phyloP scores from a whole-genome alignment of 2,113 vertebrate species.

The Girardinichthys multiradiatus region DNA sequence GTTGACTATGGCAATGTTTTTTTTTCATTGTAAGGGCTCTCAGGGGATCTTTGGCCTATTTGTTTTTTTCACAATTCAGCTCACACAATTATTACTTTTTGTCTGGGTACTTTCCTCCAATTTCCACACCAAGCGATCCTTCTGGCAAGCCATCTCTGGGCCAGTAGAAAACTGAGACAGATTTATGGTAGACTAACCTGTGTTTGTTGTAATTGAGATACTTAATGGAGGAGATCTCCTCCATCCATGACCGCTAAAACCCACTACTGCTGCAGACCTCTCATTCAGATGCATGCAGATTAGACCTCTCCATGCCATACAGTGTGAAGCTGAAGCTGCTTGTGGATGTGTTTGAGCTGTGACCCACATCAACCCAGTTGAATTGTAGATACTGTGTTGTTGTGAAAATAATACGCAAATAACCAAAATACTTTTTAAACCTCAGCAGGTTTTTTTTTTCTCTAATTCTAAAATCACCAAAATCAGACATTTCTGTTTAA shows the following conservation, averaged over 20 bases:
- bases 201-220: conserved; percentile 50
- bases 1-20: conserved; percentile 13
- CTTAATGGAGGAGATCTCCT: conserved; percentile 44
- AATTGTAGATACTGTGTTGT: neutral
- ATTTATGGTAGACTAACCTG: conserved; percentile 20
- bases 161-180: conserved; percentile 6
- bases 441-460: no score
- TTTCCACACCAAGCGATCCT: neutral
- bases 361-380: neutral
- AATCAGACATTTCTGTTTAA: neutral
- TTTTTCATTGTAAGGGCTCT: conserved; percentile 20
- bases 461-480: no score
- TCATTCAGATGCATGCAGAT: conserved; percentile 22
- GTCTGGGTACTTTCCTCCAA: conserved; percentile 12
- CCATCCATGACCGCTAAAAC: conserved; percentile 6
- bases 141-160: neutral
- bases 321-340: neutral
- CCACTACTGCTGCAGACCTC: neutral
- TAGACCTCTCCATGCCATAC: conserved; percentile 12
- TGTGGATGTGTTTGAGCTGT: neutral
- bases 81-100: conserved; percentile 35
- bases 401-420: neutral
- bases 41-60: conserved; percentile 22
- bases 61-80: conserved; percentile 35
- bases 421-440: neutral